Percentiles rank a stretch among this genome's conserved stretches.
Evolutionary conservation across 2,797 vertebrate species (phyloP).

Genomic region (Onychomys torridus): DNA sequence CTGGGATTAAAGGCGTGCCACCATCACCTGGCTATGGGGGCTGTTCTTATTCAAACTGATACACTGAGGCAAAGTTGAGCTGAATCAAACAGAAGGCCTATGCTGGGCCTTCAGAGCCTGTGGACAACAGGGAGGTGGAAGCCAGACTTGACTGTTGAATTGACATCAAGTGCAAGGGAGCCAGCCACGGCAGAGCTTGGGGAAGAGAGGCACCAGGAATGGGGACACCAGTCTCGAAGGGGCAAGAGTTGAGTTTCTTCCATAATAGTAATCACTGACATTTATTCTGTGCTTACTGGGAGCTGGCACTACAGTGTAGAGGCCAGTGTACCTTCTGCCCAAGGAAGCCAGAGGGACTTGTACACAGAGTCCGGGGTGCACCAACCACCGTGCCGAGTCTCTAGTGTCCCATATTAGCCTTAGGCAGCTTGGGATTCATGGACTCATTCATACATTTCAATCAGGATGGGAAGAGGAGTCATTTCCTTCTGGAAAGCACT

Average conservation of each 20-base stretch:
- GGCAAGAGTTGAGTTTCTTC: neutral
- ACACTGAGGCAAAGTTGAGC: neutral
- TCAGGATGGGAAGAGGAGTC: neutral
- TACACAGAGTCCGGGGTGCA: neutral
- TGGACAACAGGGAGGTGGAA: neutral
- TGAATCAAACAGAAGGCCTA: neutral
- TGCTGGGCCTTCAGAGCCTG: neutral
- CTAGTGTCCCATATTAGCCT: neutral
- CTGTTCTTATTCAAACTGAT: neutral
- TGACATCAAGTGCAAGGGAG: neutral
- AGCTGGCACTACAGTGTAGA: neutral
- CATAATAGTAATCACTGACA: neutral
- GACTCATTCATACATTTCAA: neutral
- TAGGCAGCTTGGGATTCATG: neutral
- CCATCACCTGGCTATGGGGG: neutral
- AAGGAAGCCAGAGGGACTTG: neutral
- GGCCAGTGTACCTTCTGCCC: neutral
- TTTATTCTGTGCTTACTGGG: neutral
- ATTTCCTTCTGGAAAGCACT: neutral
- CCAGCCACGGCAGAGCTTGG: neutral
- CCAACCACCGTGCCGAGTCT: neutral
- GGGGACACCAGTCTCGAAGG: neutral
- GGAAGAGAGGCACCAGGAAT: neutral
- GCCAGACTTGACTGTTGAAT: neutral
- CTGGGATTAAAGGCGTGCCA: neutral